These are phyloP conservation scores for Hipparchia sbordonii DNA, from an alignment of 2,888 invertebrate species.

Conservation along the genomic window DNA sequence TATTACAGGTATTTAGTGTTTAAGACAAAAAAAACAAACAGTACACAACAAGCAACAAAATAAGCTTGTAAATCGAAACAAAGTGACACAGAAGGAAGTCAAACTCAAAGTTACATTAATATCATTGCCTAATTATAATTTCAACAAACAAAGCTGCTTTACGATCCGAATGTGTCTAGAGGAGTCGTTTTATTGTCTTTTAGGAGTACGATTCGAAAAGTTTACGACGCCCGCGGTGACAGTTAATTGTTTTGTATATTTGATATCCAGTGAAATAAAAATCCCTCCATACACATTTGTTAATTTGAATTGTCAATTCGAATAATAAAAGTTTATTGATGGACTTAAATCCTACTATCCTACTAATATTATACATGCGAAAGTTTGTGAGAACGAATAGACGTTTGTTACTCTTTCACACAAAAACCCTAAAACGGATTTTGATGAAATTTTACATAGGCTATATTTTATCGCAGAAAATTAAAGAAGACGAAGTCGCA, in stretches of 20 bases:
- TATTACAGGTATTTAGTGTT: neutral
- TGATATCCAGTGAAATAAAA: constrained; percentile 22
- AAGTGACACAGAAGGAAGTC: constrained; percentile 17
- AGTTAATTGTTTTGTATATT: constrained; percentile 31
- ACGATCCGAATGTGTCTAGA: constrained; percentile 27
- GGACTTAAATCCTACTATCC: neutral
- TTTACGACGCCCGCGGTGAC: constrained; percentile 26
- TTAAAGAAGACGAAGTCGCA: neutral
- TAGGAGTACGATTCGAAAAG: constrained; percentile 23
- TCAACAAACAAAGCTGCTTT: constrained; percentile 31
- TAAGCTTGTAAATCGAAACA: constrained; percentile 16
- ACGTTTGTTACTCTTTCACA: no score
- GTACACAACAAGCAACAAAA: neutral
- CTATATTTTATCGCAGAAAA: no score
- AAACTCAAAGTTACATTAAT: constrained; percentile 29
- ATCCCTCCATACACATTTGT: constrained; percentile 19
- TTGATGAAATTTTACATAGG: no score
- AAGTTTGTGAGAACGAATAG: no score
- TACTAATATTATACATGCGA: no score
- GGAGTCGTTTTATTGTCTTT: constrained; percentile 22
- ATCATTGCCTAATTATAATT: constrained; percentile 41
- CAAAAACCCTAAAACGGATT: no score
- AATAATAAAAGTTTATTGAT: constrained; percentile 14
- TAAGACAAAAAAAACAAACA: constrained; percentile 1
- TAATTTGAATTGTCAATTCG: constrained; percentile 18